A percentile compares a stretch with the other conserved stretches of the same genome.
phyloP scores from a whole-genome alignment of 1,140 invertebrate genomes.

The Heterodera carotae region DNA sequence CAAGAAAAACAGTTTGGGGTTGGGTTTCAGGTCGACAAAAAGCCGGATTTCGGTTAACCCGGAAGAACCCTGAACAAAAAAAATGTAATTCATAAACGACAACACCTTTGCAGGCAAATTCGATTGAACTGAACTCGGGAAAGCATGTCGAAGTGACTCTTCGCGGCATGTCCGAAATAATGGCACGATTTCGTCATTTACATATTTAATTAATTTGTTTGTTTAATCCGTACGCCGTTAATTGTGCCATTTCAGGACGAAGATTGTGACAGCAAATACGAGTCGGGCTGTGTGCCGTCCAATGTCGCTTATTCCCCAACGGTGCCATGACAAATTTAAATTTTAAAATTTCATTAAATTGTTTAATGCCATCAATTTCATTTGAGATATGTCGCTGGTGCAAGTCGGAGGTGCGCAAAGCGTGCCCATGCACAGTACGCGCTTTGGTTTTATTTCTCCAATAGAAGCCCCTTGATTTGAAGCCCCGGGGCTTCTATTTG shows the following conservation, averaged over 20 bases:
- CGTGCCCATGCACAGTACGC: slow-evolving; percentile 23
- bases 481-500: too few species aligned
- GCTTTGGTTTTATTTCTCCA: too few species aligned
- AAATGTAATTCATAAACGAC: too few species aligned
- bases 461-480: too few species aligned
- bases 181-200: background rate
- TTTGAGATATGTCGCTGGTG: slow-evolving; percentile 36
- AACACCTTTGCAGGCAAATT: slow-evolving; percentile 21
- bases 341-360: background rate
- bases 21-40: too few species aligned
- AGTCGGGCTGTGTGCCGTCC: slow-evolving; percentile 7
- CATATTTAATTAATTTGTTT: background rate
- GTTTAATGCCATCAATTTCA: background rate
- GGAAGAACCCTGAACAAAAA: too few species aligned
- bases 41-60: too few species aligned
- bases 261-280: slow-evolving; percentile 12
- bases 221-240: background rate
- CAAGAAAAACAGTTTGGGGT: too few species aligned
- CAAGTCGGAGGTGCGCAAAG: slow-evolving; percentile 28
- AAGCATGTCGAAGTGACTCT: slow-evolving; percentile 37
- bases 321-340: background rate
- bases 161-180: slow-evolving; percentile 29
- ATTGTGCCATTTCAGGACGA: slow-evolving; percentile 9
- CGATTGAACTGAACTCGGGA: slow-evolving; percentile 27
- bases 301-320: slow-evolving; percentile 19